Conservation (phyloP, 1,140 invertebrate genomes). For the Caerostris extrusa region DNA sequence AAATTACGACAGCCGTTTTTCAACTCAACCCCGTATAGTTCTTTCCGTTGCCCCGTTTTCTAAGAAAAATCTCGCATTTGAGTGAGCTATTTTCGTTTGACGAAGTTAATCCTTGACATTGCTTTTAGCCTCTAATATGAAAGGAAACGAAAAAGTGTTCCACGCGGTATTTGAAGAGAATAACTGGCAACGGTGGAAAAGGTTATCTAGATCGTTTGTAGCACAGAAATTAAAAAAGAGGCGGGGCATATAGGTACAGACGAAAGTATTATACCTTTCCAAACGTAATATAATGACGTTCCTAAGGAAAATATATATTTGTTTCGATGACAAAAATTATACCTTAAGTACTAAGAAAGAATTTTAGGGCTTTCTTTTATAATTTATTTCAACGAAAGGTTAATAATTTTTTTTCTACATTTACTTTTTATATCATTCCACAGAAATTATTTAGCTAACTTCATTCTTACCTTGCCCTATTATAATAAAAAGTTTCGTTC, state of each 20-base stretch:
- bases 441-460: too few relatives aligned
- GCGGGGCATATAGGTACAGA: neutral
- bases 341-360: neutral
- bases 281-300: neutral
- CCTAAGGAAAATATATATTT: neutral
- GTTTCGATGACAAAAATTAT: neutral
- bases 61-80: constrained; percentile 14
- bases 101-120: constrained; percentile 64
- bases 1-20: too few relatives aligned
- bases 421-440: too few relatives aligned
- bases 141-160: constrained; percentile 12
- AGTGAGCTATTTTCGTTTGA: constrained; percentile 31
- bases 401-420: too few relatives aligned
- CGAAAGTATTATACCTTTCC: neutral
- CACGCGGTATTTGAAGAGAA: neutral
- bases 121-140: constrained; percentile 48
- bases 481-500: too few relatives aligned
- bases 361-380: too few relatives aligned
- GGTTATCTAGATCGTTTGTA: constrained; percentile 13
- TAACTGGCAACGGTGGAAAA: constrained; percentile 18
- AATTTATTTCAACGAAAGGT: too few relatives aligned
- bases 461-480: too few relatives aligned
- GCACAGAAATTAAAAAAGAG: neutral
- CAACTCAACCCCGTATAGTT: too few relatives aligned
- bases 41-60: too few relatives aligned